Evolutionary conservation across 2,888 invertebrate species (phyloP).

Genomic region (Oligia strigilis): DNA sequence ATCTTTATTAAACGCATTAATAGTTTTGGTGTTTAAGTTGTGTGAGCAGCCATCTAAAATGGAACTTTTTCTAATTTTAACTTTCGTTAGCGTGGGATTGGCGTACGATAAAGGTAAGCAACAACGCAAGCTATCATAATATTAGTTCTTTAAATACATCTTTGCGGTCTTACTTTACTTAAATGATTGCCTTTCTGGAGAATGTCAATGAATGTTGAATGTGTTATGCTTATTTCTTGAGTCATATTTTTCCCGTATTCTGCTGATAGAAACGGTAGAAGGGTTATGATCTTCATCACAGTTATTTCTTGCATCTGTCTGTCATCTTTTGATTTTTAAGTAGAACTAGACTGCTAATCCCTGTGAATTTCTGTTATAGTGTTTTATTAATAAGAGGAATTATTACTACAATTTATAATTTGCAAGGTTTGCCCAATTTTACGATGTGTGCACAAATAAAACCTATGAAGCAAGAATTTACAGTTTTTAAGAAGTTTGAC

Average conservation of each 20-base stretch:
- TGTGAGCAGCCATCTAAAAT: slow-evolving; percentile 67
- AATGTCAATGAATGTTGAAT: slow-evolving; percentile 6
- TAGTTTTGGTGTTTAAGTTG: slow-evolving; percentile 45
- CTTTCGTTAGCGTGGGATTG: slow-evolving; percentile 73
- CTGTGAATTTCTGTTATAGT: neutral
- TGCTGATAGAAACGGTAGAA: neutral
- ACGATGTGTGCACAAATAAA: neutral
- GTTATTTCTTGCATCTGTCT: neutral
- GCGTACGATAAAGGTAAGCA: slow-evolving; percentile 83
- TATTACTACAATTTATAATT: neutral
- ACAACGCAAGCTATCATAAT: slow-evolving; percentile 11
- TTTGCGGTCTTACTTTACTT: neutral
- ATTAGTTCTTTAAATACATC: neutral
- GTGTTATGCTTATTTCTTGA: neutral
- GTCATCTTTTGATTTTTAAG: neutral
- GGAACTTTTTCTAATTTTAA: slow-evolving; percentile 80
- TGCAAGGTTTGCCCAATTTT: neutral
- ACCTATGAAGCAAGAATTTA: neutral
- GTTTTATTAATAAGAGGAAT: neutral
- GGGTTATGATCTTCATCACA: neutral
- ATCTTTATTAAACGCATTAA: slow-evolving; percentile 53
- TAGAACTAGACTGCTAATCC: neutral
- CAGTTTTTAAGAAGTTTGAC: neutral
- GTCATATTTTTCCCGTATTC: neutral
- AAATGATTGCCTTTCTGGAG: neutral